Conservation (phyloP, 2,888 invertebrate genomes). For the Spatulosminthurus flaviceps region DNA sequence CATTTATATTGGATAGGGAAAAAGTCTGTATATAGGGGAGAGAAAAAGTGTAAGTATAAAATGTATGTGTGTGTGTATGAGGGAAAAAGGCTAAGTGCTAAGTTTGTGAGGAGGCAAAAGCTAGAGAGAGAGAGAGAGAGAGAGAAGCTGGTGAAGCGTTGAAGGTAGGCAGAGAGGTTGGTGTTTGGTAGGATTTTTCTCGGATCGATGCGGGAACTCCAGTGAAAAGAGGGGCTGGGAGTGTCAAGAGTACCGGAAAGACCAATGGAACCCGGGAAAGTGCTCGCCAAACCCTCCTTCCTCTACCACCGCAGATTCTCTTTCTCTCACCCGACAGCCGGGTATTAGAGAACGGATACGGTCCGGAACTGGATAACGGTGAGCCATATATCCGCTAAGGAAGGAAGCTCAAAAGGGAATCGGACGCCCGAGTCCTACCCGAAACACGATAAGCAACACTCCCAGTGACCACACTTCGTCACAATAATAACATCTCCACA, state of each 20-base stretch:
- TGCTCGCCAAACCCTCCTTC: conserved; percentile 64
- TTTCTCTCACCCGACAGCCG: conserved; percentile 63
- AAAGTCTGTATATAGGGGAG: neutral
- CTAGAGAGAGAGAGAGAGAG: too few species aligned
- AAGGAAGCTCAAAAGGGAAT: conserved; percentile 64
- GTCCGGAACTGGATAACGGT: conserved; percentile 64
- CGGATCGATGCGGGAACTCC: conserved; percentile 57
- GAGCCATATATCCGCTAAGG: conserved; percentile 64
- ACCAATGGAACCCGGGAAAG: conserved; percentile 64
- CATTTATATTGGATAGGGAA: too few species aligned
- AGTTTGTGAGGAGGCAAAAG: conserved; percentile 34
- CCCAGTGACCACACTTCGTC: conserved; percentile 61
- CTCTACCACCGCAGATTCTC: conserved; percentile 59
- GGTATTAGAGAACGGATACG: conserved; percentile 63
- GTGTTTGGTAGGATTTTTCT: conserved; percentile 54
- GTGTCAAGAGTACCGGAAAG: conserved; percentile 64
- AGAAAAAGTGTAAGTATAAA: conserved; percentile 15
- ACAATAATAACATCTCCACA: conserved; percentile 57
- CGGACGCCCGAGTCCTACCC: conserved; percentile 63
- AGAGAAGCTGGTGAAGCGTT: conserved; percentile 41
- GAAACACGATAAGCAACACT: conserved; percentile 64
- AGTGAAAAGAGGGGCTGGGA: conserved; percentile 63
- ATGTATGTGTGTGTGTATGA: too few species aligned
- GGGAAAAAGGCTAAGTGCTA: conserved; percentile 27
- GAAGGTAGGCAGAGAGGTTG: conserved; percentile 46